Conservation (phyloP, 2,113 vertebrate species). For the Suncus etruscus region DNA sequence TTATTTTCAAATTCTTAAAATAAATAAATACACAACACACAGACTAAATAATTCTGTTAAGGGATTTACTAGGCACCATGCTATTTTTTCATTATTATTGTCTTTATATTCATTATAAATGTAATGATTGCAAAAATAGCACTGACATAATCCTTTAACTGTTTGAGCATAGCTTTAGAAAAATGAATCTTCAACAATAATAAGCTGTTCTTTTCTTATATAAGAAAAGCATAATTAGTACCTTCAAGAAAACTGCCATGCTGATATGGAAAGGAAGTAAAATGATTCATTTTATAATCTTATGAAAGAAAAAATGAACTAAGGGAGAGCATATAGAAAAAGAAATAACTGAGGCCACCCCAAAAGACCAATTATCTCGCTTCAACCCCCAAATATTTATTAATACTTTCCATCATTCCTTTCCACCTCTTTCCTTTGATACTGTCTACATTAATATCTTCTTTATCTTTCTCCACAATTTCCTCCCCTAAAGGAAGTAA, state of each 20-base stretch:
- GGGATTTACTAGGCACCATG: constrained; percentile 47
- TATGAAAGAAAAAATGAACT: constrained; percentile 66
- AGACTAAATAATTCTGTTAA: constrained; percentile 50
- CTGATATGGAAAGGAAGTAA: constrained; percentile 71
- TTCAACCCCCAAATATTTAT: constrained; percentile 54
- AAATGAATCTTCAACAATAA: constrained; percentile 71
- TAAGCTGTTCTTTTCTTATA: constrained; percentile 67
- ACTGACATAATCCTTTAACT: constrained; percentile 71
- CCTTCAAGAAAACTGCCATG: constrained; percentile 71
- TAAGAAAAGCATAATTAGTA: constrained; percentile 77
- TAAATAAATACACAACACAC: not conserved
- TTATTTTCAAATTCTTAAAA: constrained; percentile 58
- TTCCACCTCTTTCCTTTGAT: constrained; percentile 27
- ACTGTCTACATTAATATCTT: not conserved
- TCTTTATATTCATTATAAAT: constrained; percentile 66
- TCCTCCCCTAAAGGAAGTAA: constrained; percentile 57
- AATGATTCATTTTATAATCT: constrained; percentile 70
- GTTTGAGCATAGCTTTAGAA: constrained; percentile 48
- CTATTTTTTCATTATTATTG: constrained; percentile 63
- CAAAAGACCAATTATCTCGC: constrained; percentile 58
- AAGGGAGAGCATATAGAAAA: constrained; percentile 27
- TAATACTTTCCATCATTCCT: constrained; percentile 5
- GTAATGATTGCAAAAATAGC: constrained; percentile 69
- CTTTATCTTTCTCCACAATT: not conserved
- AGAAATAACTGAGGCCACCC: not conserved